Conservation (phyloP, 2,797 vertebrate genomes). For the Tragelaphus oryx region DNA sequence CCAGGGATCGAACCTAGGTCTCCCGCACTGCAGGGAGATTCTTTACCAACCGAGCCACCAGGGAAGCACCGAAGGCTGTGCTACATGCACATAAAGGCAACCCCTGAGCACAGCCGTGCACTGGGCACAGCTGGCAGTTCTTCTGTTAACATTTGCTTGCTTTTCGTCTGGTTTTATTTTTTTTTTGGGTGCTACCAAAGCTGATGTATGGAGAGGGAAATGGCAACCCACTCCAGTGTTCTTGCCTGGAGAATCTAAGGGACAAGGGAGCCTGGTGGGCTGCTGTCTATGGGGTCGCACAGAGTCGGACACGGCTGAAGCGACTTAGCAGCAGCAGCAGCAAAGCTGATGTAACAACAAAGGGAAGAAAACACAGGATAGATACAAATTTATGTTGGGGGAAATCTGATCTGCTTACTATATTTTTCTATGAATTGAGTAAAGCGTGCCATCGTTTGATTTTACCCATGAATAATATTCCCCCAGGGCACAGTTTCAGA, state of each 20-base stretch:
- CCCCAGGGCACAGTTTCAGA: not conserved
- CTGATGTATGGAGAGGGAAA: not conserved
- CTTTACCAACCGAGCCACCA: not conserved
- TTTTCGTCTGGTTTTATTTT: not conserved
- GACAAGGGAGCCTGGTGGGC: no score
- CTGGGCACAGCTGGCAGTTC: not conserved
- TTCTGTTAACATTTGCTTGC: not conserved
- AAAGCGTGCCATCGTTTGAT: not conserved
- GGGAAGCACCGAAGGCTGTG: not conserved
- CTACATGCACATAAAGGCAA: accelerated
- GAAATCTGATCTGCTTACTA: not conserved
- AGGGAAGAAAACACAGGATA: not conserved
- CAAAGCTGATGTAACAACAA: not conserved
- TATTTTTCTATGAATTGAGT: not conserved
- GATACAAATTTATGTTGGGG: accelerated
- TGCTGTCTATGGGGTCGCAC: no score
- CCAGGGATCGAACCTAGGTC: not conserved
- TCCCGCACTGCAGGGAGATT: not conserved
- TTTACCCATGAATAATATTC: not conserved
- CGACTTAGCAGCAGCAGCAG: no score
- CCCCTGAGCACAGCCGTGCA: accelerated
- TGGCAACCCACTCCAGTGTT: no score
- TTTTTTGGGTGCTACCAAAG: not conserved
- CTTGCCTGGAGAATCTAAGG: no score
- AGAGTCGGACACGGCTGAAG: no score